These are phyloP conservation scores for Amiota communis DNA, from an alignment of 2,888 invertebrate genomes.

Conservation along the genomic window DNA sequence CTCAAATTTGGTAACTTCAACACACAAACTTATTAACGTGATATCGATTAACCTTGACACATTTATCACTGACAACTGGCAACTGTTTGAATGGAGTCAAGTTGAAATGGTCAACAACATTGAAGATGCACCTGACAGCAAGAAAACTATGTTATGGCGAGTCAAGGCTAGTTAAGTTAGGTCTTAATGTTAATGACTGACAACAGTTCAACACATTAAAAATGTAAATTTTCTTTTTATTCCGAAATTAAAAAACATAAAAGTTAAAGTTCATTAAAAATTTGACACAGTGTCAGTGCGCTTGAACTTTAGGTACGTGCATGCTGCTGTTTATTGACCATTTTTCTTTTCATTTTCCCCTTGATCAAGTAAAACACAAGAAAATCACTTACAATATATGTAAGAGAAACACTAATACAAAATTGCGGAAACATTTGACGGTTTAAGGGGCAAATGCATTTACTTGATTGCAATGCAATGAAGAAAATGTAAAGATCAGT, in stretches of 20 bases:
- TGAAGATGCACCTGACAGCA: neutral
- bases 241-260: neutral
- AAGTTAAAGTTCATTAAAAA: conserved; percentile 11
- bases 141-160: neutral
- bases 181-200: neutral
- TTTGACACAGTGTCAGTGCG: neutral
- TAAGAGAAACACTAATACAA: no score
- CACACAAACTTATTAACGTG: neutral
- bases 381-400: neutral
- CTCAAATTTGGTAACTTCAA: neutral
- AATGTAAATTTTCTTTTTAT: neutral
- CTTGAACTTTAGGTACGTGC: conserved; percentile 12
- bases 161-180: neutral
- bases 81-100: neutral
- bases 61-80: neutral
- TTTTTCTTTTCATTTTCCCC: neutral
- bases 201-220: neutral
- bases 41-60: neutral
- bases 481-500: no score
- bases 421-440: neutral
- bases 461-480: no score
- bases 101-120: neutral
- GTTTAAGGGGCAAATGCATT: no score
- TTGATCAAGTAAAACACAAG: neutral
- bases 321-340: neutral